These are phyloP conservation scores for Zaprionus africanus DNA, from an alignment of 1,140 invertebrate species.

Conservation along the genomic window DNA sequence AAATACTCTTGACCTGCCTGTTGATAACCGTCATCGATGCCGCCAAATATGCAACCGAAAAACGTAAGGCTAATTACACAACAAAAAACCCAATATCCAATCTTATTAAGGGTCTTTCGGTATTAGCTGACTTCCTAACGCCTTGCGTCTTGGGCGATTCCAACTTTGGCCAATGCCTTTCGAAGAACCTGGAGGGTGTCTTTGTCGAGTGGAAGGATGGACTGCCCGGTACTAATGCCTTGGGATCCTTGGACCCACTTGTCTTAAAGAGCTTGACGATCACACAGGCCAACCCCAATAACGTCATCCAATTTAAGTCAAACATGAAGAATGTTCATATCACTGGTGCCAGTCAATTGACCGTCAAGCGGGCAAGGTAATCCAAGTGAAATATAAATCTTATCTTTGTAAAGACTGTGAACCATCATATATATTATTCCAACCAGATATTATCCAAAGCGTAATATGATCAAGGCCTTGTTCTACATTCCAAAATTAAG, in stretches of 20 bases:
- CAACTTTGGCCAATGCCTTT: slow-evolving; percentile 51
- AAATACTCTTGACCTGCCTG: slow-evolving; percentile 15
- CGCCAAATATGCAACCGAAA: slow-evolving; percentile 55
- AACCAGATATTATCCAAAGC: slow-evolving; percentile 44
- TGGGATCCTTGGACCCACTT: slow-evolving; percentile 58
- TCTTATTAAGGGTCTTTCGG: background rate
- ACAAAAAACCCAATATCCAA: background rate
- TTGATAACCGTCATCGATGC: slow-evolving; percentile 10
- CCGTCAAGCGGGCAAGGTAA: slow-evolving; percentile 51
- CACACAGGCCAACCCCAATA: slow-evolving; percentile 39
- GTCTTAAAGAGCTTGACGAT: slow-evolving; percentile 59
- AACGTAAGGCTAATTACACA: slow-evolving; percentile 51
- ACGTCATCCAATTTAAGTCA: slow-evolving; percentile 48
- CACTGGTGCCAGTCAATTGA: slow-evolving; percentile 36
- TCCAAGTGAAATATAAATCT: background rate
- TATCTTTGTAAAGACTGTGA: too few species aligned
- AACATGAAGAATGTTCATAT: slow-evolving; percentile 58
- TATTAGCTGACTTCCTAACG: slow-evolving; percentile 56
- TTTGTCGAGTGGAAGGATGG: slow-evolving; percentile 69
- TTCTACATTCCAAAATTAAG: slow-evolving; percentile 86
- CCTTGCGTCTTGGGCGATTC: slow-evolving; percentile 56
- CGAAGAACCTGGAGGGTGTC: slow-evolving; percentile 49
- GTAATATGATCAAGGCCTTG: slow-evolving; percentile 40
- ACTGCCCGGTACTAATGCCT: slow-evolving; percentile 55
- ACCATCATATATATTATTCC: too few species aligned